These are phyloP conservation scores for Scylla paramamosain DNA, from an alignment of 1,140 invertebrate genomes.

Conservation along the genomic window DNA sequence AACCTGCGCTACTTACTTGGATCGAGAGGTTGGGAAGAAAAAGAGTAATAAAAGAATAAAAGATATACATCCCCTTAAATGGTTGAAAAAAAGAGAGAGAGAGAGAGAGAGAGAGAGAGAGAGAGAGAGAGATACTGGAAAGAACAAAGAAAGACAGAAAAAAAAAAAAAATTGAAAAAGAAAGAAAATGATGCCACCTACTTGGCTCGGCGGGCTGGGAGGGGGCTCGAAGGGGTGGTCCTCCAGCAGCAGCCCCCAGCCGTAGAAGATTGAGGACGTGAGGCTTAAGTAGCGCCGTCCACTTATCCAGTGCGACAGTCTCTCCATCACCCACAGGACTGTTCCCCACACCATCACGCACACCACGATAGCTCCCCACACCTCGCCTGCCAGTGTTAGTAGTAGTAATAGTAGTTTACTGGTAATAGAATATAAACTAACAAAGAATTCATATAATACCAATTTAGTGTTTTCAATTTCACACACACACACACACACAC, in stretches of 20 bases:
- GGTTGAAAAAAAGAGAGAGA: neutral
- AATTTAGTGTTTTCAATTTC: too few species aligned
- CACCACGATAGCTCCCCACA: neutral
- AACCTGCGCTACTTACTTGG: too few species aligned
- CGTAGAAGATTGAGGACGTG: neutral
- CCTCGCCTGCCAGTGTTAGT: neutral
- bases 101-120: neutral
- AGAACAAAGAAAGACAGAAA: neutral
- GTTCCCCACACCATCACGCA: neutral
- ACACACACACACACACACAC: too few species aligned
- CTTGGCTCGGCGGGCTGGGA: neutral
- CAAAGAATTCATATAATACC: too few species aligned
- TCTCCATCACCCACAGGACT: neutral
- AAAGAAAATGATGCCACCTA: neutral
- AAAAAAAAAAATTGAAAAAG: neutral
- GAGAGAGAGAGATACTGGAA: neutral
- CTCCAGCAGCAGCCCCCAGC: constrained; percentile 43
- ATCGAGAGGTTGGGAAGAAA: neutral
- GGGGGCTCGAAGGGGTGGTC: neutral
- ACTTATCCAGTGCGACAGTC: neutral
- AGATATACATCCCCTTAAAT: neutral
- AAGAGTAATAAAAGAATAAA: neutral
- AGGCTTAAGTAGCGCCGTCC: neutral
- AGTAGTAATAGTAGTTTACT: too few species aligned
- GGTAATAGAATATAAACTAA: too few species aligned